Evolutionary conservation across 2,113 vertebrate genomes (phyloP), one percentile per base, ranked within the genome.

Genomic region (Suncus etruscus): DNA sequence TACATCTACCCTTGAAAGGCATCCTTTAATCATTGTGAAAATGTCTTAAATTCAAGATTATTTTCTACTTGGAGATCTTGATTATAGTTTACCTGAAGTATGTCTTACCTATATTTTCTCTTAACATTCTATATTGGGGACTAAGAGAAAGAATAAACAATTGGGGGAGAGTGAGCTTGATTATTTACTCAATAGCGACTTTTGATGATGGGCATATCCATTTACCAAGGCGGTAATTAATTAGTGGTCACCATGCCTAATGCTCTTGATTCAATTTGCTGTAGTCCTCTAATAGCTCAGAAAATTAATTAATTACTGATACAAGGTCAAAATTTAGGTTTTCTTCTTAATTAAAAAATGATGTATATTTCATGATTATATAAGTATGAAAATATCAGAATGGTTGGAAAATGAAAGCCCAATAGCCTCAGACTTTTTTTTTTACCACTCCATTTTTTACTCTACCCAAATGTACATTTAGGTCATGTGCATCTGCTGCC

Each of bases 41-140:
- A 48, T 78, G 48, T 9, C 14, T 79, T 85, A 12, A 92, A 65
- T 86, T 14, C 61, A 66, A 87, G 16, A 63, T 82, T 84, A 48
- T 63, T 82, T 86, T 79, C 54, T 12, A 63, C 31, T 15, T 29
- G 8, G 51, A 45, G 87, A 47, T 65, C 63, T 69, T 61, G 6
- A 11, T 68, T 90, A 10, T 76, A 61, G 2, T 58, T 73, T 1
- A 63, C 6, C 51, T 78, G 10, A 78, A 29, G 25, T 76, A 24
- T 4, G 45, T 84, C 6, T 84, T 78, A 90, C 1, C 47, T 94
- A 4, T 6, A 2, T 47, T 87, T 90, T 73, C 47, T 83, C 76
- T 79, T 78, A 4, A 39, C 87, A 10, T 75, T 18, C 25, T 93
- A 54, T 18, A 77, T 73, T 87, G 70, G 31, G 16, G 11, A 39